Percentiles rank a stretch among this genome's conserved stretches.
Evolutionary conservation across 2,797 vertebrate species (phyloP).

Genomic region (Pseudochirops cupreus): DNA sequence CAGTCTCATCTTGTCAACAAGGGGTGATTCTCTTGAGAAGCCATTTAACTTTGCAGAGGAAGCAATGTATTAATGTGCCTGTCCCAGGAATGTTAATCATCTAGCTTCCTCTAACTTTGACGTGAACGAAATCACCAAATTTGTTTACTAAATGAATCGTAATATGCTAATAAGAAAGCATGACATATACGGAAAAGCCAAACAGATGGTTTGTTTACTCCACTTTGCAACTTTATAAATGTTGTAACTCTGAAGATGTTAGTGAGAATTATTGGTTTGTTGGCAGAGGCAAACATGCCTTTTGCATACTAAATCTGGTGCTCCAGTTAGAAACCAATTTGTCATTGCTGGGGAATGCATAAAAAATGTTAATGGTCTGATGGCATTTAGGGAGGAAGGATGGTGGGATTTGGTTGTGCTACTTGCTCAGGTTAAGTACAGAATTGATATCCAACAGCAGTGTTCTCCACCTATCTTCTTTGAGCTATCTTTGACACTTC

Average conservation of each 20-base stretch:
- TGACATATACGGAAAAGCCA: slow-evolving; percentile 92
- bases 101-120: slow-evolving; percentile 90
- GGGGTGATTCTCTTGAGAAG: slow-evolving; percentile 93
- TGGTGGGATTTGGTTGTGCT: slow-evolving; percentile 41
- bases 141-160: slow-evolving; percentile 93
- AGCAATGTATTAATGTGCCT: slow-evolving; percentile 92
- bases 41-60: slow-evolving; percentile 95
- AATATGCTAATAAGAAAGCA: slow-evolving; percentile 92
- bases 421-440: slow-evolving; percentile 70
- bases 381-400: slow-evolving; percentile 77
- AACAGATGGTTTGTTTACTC: slow-evolving; percentile 92
- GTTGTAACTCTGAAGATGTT: slow-evolving; percentile 88
- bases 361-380: slow-evolving; percentile 79
- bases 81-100: slow-evolving; percentile 97
- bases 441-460: slow-evolving; percentile 54
- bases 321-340: slow-evolving; percentile 84
- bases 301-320: slow-evolving; percentile 86
- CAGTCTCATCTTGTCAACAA: slow-evolving; percentile 97
- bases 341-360: slow-evolving; percentile 82
- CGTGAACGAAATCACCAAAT: slow-evolving; percentile 92
- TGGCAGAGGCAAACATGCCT: slow-evolving; percentile 84
- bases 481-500: slow-evolving; percentile 59
- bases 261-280: slow-evolving; percentile 87
- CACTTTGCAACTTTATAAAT: slow-evolving; percentile 90
- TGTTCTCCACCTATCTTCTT: slow-evolving; percentile 56